Percentiles rank a stretch among this genome's conserved stretches.
Evolutionary conservation across 2,888 invertebrate genomes (phyloP).

Genomic region (Malachius bipustulatus): DNA sequence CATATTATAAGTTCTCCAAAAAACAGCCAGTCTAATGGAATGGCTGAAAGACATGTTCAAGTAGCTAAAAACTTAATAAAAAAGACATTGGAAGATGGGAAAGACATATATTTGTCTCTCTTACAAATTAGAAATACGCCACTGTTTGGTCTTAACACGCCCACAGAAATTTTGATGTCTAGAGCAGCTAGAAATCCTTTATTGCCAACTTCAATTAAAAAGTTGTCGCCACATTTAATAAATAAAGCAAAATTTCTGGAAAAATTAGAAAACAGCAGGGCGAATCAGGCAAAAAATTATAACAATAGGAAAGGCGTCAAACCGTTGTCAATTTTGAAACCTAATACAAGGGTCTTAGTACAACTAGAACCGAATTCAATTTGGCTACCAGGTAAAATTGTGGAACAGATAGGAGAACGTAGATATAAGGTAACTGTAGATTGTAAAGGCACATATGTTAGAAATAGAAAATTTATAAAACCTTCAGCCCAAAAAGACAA

Average conservation of each 20-base stretch:
- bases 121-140: slow-evolving; percentile 1
- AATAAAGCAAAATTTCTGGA: no score
- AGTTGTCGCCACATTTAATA: no score
- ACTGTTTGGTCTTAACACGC: background rate
- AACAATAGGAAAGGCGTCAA: no score
- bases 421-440: slow-evolving; percentile 6
- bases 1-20: background rate
- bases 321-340: no score
- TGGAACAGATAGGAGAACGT: slow-evolving; percentile 3
- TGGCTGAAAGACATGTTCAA: slow-evolving; percentile 12
- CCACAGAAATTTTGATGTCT: slow-evolving; percentile 6
- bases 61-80: slow-evolving; percentile 11
- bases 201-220: no score
- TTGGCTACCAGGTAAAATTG: slow-evolving; percentile 6
- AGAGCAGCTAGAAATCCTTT: slow-evolving; percentile 4
- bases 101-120: slow-evolving; percentile 4
- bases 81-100: slow-evolving; percentile 6
- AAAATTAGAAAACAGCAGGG: slow-evolving; percentile 6
- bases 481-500: no score
- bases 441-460: no score
- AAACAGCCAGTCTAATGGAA: no score
- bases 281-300: slow-evolving; percentile 7
- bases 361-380: no score
- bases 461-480: no score
- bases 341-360: no score